Percentiles rank a stretch among this genome's conserved stretches.
These are phyloP conservation scores for Eristalis pertinax DNA, from an alignment of 2,888 invertebrate genomes.

Conservation along the genomic window DNA sequence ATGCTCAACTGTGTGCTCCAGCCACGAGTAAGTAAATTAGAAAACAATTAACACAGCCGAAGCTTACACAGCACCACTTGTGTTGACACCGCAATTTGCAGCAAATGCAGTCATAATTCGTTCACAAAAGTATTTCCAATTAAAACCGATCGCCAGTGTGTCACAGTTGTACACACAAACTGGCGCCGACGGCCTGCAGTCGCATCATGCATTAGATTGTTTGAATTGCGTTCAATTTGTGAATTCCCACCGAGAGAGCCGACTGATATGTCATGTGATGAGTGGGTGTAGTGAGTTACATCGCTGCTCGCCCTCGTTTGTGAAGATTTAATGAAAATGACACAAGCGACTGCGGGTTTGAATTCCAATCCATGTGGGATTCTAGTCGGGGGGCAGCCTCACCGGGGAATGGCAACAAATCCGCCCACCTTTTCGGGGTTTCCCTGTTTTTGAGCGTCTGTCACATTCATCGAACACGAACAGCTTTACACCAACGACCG, in stretches of 20 bases:
- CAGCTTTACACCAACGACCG: no score
- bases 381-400: background rate
- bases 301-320: background rate
- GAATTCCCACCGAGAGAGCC: background rate
- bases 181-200: background rate
- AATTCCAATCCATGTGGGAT: background rate
- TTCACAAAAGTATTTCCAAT: conserved; percentile 20
- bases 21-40: background rate
- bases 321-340: no score
- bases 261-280: background rate
- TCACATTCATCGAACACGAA: no score
- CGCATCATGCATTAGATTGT: background rate
- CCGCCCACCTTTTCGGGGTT: no score
- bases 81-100: background rate
- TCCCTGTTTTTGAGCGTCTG: no score
- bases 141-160: conserved; percentile 22
- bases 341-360: background rate
- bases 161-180: background rate
- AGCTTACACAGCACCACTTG: background rate
- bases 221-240: no score
- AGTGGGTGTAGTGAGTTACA: background rate
- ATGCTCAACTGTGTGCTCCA: no score
- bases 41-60: background rate
- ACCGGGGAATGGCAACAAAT: background rate
- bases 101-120: conserved; percentile 31